These are phyloP conservation scores for Folsomia manolachei DNA, from an alignment of 2,888 invertebrate genomes.

Conservation along the genomic window DNA sequence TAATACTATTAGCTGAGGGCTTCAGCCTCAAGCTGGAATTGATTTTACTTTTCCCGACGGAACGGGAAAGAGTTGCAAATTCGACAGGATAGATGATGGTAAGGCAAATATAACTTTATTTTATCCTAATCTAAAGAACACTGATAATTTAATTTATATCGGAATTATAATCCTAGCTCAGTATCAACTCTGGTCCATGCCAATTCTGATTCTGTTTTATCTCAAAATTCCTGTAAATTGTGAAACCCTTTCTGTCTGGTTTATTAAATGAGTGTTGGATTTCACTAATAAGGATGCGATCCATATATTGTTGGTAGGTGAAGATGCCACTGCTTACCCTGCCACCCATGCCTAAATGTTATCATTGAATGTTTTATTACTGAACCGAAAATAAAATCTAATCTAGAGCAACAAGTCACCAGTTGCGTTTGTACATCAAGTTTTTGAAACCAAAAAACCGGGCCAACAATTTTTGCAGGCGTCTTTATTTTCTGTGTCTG, in stretches of 20 bases:
- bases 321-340: background rate
- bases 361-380: background rate
- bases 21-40: no score
- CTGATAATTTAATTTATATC: background rate
- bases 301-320: background rate
- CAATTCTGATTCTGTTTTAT: no score
- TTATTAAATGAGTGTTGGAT: no score
- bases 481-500: background rate
- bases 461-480: background rate
- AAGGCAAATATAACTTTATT: background rate
- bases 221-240: no score
- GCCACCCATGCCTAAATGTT: background rate
- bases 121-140: background rate
- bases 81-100: background rate
- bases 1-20: background rate
- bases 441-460: constrained; percentile 17
- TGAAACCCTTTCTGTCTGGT: no score
- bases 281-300: background rate
- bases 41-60: background rate
- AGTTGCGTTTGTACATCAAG: constrained; percentile 13
- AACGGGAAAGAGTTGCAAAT: background rate
- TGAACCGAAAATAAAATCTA: constrained; percentile 11
- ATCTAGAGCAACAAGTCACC: constrained; percentile 20
- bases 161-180: no score
- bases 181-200: no score